A percentile compares a stretch with the other conserved stretches of the same genome.
Evolutionary conservation across 2,797 vertebrate genomes (phyloP).

Genomic region (Pachyuromys duprasi): DNA sequence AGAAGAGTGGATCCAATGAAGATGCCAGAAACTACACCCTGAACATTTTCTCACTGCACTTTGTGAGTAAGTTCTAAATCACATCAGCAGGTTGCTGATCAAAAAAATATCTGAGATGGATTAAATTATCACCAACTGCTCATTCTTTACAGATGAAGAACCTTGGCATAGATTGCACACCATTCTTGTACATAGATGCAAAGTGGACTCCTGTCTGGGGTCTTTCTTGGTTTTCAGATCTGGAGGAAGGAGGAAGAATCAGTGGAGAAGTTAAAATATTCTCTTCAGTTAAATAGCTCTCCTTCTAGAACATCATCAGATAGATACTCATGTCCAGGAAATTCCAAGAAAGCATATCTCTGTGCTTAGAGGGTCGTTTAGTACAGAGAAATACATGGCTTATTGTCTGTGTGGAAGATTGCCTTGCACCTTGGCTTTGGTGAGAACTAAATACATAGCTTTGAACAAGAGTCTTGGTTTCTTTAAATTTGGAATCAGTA

Average conservation of each 20-base stretch:
- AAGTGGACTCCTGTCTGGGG: not conserved
- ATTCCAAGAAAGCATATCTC: not conserved
- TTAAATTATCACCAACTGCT: not conserved
- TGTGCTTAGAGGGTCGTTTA: not conserved
- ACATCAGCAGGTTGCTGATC: not conserved
- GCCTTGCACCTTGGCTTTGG: not conserved
- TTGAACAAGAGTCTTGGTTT: not conserved
- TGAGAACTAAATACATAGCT: conserved; percentile 15
- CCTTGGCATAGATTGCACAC: not conserved
- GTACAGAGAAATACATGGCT: not conserved
- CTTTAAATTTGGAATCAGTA: conserved; percentile 1
- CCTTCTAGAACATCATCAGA: not conserved
- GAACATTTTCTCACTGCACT: not conserved
- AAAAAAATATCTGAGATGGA: not conserved
- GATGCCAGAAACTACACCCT: not conserved
- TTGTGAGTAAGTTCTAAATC: not conserved
- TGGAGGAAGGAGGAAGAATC: not conserved
- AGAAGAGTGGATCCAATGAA: not conserved
- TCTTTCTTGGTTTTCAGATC: not conserved
- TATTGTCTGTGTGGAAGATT: not conserved
- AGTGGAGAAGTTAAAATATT: not conserved
- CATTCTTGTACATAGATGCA: not conserved
- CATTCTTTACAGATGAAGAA: not conserved
- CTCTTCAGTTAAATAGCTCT: not conserved
- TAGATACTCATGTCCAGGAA: not conserved